Conservation (phyloP, 2,113 vertebrate species). For the Xerus inauris region DNA sequence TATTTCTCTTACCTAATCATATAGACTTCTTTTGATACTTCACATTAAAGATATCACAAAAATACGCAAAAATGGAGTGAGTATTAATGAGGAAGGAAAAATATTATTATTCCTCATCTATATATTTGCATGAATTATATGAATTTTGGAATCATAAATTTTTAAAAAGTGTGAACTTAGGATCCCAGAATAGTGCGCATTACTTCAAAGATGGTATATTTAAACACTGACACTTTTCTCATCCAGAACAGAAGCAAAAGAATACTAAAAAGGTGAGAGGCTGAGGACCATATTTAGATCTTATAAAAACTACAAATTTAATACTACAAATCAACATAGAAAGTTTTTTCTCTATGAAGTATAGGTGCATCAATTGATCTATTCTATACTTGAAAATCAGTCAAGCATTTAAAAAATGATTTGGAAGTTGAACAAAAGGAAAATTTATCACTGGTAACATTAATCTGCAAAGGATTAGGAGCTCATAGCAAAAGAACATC, state of each 20-base stretch:
- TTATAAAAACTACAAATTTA: constrained; percentile 67
- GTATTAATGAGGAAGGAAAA: not conserved
- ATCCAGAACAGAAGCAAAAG: not conserved
- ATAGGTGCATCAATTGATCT: constrained; percentile 73
- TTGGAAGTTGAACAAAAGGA: constrained; percentile 84
- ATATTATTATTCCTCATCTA: not conserved
- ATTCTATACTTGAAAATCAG: constrained; percentile 80
- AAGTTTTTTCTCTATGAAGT: constrained; percentile 65
- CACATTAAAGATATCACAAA: constrained; percentile 20
- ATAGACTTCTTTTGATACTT: constrained; percentile 35
- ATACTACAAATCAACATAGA: constrained; percentile 71
- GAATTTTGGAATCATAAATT: not conserved
- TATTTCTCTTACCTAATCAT: not conserved
- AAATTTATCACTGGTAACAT: constrained; percentile 81
- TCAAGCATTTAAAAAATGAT: constrained; percentile 79
- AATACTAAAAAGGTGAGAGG: constrained; percentile 53
- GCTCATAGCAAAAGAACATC: constrained; percentile 81
- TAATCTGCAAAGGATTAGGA: constrained; percentile 84
- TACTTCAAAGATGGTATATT: not conserved
- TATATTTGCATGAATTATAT: not conserved
- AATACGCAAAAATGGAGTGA: constrained; percentile 22
- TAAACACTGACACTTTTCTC: not conserved
- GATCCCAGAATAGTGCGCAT: not conserved
- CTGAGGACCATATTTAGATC: not conserved
- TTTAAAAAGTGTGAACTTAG: not conserved